phyloP scores from a whole-genome alignment of 2,797 vertebrate genomes.

The Parauchenoglanis punctatus region DNA sequence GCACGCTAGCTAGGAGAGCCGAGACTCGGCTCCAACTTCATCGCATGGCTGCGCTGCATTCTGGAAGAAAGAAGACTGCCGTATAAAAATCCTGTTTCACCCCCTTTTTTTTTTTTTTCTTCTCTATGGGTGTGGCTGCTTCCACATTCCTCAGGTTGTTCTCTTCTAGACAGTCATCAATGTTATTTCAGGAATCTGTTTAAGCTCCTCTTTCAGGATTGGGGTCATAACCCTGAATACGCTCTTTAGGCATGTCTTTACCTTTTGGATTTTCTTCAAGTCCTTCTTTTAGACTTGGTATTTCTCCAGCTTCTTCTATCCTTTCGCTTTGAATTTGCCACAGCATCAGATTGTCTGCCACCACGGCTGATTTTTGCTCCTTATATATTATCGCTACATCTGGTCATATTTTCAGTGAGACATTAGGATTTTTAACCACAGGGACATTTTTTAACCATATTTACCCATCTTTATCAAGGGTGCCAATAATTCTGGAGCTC shows the following conservation, averaged over 20 bases:
- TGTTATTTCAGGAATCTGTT: constrained; percentile 14
- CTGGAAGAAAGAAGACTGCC: neutral
- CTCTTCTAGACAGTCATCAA: neutral
- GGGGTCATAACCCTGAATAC: neutral
- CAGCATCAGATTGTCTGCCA: neutral
- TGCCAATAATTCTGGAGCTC: neutral
- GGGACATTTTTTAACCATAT: neutral
- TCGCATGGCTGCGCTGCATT: too few species aligned
- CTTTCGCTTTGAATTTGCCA: neutral
- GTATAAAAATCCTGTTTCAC: neutral
- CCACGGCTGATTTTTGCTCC: constrained; percentile 12
- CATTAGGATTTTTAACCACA: neutral
- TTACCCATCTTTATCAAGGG: neutral
- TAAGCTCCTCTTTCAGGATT: neutral
- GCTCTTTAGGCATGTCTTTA: neutral
- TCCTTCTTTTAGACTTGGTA: neutral
- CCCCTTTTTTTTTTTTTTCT: neutral
- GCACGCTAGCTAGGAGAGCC: neutral
- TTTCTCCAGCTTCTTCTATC: neutral
- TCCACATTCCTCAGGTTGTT: neutral
- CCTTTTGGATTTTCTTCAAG: neutral
- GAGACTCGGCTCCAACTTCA: neutral
- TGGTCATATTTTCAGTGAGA: neutral
- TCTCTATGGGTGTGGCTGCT: neutral
- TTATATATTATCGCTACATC: constrained; percentile 21